Evolutionary conservation across 2,797 vertebrate species (phyloP).

Genomic region (Mus spretus): DNA sequence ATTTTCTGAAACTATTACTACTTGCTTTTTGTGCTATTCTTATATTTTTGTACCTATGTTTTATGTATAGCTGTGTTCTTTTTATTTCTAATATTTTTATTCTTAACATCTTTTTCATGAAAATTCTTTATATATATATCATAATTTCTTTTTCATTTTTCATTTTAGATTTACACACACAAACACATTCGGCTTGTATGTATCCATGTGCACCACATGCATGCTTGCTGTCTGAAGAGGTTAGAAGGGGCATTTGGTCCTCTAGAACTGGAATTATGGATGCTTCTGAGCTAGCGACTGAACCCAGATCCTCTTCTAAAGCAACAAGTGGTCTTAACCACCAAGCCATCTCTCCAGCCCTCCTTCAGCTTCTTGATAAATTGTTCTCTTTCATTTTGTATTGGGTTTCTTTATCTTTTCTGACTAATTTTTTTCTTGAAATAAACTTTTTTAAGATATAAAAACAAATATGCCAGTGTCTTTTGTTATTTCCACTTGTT

Average conservation of each 20-base stretch:
- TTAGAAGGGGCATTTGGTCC: neutral
- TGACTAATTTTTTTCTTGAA: neutral
- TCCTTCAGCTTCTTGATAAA: neutral
- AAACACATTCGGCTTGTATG: neutral
- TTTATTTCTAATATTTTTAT: conserved; percentile 36
- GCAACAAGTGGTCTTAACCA: neutral
- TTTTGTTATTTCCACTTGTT: neutral
- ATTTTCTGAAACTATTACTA: conserved; percentile 14
- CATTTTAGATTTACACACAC: neutral
- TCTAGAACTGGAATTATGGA: neutral
- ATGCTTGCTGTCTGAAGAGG: neutral
- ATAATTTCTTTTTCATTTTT: neutral
- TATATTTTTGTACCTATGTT: neutral
- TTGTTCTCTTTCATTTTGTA: neutral
- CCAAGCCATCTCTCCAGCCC: neutral
- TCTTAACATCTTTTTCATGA: neutral
- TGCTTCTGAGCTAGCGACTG: neutral
- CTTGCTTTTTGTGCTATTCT: neutral
- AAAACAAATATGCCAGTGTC: neutral
- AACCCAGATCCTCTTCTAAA: neutral
- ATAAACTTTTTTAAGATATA: neutral
- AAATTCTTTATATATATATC: neutral
- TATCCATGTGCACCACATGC: neutral
- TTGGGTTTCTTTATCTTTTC: neutral
- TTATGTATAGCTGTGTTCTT: neutral